phyloP scores from a whole-genome alignment of 2,888 invertebrate genomes.

The Xestia sexstrigata region DNA sequence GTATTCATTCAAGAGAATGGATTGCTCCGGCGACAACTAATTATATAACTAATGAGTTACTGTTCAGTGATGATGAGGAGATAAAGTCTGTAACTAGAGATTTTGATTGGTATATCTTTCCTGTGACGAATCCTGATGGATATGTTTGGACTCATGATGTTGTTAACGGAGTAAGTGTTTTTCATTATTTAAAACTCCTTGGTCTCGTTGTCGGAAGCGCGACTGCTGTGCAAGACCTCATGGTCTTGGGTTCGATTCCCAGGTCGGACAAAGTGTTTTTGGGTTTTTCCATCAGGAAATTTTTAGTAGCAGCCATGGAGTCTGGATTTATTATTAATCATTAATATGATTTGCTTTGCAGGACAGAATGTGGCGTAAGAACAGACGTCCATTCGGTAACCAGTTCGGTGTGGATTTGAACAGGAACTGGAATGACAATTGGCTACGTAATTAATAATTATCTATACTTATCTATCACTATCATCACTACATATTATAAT shows the following conservation, averaged over 20 bases:
- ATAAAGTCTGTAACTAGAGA: constrained; percentile 86
- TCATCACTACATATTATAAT: too few relatives aligned
- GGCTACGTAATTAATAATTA: constrained; percentile 87
- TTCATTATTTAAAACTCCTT: neutral
- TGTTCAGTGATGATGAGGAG: constrained; percentile 88
- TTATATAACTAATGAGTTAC: constrained; percentile 91
- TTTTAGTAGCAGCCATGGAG: neutral
- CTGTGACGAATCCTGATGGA: constrained; percentile 95
- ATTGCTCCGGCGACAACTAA: constrained; percentile 92
- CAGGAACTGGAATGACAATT: constrained; percentile 94
- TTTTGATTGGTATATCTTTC: constrained; percentile 94
- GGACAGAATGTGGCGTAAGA: constrained; percentile 94
- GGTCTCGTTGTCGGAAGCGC: neutral
- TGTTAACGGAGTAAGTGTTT: constrained; percentile 76
- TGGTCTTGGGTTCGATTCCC: too few relatives aligned
- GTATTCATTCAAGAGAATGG: constrained; percentile 95
- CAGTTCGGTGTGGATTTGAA: constrained; percentile 94
- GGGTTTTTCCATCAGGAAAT: neutral
- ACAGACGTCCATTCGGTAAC: constrained; percentile 83
- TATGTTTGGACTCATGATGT: constrained; percentile 92
- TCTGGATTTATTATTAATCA: neutral
- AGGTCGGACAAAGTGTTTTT: too few relatives aligned
- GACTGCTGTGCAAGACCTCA: neutral
- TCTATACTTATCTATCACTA: too few relatives aligned
- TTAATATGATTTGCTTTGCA: constrained; percentile 68